A percentile compares a stretch with the other conserved stretches of the same genome.
Conservation (phyloP, 2,888 invertebrate genomes). For the Eupithecia subfuscata region DNA sequence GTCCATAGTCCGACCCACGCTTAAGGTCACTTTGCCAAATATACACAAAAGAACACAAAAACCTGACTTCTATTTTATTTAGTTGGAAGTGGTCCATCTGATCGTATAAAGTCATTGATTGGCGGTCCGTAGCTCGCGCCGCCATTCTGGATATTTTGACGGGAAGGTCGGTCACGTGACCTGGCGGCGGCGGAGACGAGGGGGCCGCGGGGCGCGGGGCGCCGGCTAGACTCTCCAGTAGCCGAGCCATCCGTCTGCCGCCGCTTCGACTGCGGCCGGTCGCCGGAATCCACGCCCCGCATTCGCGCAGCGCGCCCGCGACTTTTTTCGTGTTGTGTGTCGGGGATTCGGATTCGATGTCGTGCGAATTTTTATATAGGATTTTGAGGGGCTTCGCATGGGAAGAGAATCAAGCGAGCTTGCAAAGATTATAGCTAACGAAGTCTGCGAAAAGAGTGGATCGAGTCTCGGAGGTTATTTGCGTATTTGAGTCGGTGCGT, state of each 20-base stretch:
- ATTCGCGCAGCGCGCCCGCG: conserved; percentile 63
- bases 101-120: conserved; percentile 56
- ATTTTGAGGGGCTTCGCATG: conserved; percentile 29
- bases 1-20: no score
- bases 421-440: conserved; percentile 44
- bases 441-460: conserved; percentile 41
- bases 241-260: conserved; percentile 84
- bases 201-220: conserved; percentile 61
- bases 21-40: no score
- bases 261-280: conserved; percentile 80
- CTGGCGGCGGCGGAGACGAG: conserved; percentile 69
- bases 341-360: conserved; percentile 41
- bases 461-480: conserved; percentile 53
- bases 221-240: conserved; percentile 87
- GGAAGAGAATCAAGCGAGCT: conserved; percentile 32
- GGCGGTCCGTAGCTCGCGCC: conserved; percentile 75
- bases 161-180: conserved; percentile 93
- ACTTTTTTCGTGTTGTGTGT: conserved; percentile 57
- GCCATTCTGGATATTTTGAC: conserved; percentile 90
- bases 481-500: conserved; percentile 76
- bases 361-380: conserved; percentile 43
- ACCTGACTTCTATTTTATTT: neutral
- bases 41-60: no score
- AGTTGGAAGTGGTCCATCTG: conserved; percentile 16
- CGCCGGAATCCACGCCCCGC: conserved; percentile 78